A percentile compares a stretch with the other conserved stretches of the same genome.
Evolutionary conservation across 2,113 vertebrate genomes (phyloP).

Genomic region (Fukomys damarensis): DNA sequence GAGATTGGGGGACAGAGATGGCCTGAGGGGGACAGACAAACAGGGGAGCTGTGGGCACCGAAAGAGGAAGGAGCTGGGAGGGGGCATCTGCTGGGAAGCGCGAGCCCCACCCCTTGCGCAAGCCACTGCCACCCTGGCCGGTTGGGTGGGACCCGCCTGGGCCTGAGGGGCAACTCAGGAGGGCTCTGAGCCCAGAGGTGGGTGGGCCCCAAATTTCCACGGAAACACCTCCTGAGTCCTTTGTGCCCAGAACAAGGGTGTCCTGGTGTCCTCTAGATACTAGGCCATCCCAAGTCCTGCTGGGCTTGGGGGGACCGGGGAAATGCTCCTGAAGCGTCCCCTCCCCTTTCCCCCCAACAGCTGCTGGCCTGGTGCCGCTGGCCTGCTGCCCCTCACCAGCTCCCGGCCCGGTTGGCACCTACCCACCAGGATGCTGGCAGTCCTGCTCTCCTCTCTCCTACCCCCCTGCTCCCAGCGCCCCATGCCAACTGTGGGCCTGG

Average conservation of each 20-base stretch:
- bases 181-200: conserved; percentile 69
- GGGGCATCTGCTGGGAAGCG: conserved; percentile 83
- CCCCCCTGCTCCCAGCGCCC: conserved; percentile 75
- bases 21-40: conserved; percentile 50
- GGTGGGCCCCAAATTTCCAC: conserved; percentile 48
- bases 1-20: conserved; percentile 60
- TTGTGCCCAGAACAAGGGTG: not conserved
- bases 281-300: conserved; percentile 2
- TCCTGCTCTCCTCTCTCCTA: conserved; percentile 78
- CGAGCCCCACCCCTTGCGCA: conserved; percentile 83
- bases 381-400: conserved; percentile 83
- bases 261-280: not conserved
- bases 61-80: conserved; percentile 82
- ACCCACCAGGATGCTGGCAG: conserved; percentile 84
- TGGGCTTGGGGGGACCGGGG: not conserved
- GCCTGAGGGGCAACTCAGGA: conserved; percentile 81
- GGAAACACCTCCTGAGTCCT: not conserved
- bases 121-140: conserved; percentile 81
- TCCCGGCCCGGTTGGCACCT: conserved; percentile 84
- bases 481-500: conserved; percentile 80
- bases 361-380: conserved; percentile 81
- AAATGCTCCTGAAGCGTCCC: conserved; percentile 67
- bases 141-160: conserved; percentile 84
- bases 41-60: conserved; percentile 75
- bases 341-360: conserved; percentile 79